These are phyloP conservation scores for Lepilemur septentrionalis DNA, from an alignment of 2,797 vertebrate species.

Conservation along the genomic window DNA sequence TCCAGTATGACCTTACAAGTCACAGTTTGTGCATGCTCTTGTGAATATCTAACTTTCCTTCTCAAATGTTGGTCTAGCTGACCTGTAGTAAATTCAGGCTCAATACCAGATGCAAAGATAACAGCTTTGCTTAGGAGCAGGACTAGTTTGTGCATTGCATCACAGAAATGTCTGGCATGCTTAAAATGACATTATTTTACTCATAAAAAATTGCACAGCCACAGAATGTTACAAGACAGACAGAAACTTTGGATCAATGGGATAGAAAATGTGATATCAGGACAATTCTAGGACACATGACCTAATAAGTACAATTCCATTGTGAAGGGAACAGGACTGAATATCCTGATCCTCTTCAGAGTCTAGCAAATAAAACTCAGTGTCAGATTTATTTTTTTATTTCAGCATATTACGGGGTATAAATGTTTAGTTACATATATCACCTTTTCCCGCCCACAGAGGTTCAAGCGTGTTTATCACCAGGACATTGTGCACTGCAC, in stretches of 20 bases:
- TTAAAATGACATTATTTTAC: not conserved
- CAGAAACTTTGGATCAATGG: not conserved
- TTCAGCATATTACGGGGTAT: too few relatives aligned
- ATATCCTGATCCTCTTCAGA: too few relatives aligned
- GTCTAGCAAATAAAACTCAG: too few relatives aligned
- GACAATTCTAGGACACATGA: not conserved
- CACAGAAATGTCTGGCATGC: not conserved
- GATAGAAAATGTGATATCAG: not conserved
- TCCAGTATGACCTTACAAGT: not conserved
- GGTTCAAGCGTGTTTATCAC: too few relatives aligned
- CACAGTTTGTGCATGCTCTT: not conserved
- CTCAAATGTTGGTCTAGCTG: not conserved
- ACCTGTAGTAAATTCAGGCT: not conserved
- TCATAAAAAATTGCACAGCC: not conserved
- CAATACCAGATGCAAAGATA: not conserved
- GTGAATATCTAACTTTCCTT: not conserved
- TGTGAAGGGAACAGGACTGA: not conserved
- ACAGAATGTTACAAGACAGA: not conserved
- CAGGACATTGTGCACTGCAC: too few relatives aligned
- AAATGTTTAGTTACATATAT: too few relatives aligned
- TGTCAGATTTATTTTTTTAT: too few relatives aligned
- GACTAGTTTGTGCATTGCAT: not conserved
- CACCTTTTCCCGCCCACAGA: too few relatives aligned
- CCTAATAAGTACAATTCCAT: not conserved
- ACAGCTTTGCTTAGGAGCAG: not conserved